Evolutionary conservation across 1,140 invertebrate species (phyloP), one percentile per base, ranked within the genome.

Genomic region (Conus ventricosus): DNA sequence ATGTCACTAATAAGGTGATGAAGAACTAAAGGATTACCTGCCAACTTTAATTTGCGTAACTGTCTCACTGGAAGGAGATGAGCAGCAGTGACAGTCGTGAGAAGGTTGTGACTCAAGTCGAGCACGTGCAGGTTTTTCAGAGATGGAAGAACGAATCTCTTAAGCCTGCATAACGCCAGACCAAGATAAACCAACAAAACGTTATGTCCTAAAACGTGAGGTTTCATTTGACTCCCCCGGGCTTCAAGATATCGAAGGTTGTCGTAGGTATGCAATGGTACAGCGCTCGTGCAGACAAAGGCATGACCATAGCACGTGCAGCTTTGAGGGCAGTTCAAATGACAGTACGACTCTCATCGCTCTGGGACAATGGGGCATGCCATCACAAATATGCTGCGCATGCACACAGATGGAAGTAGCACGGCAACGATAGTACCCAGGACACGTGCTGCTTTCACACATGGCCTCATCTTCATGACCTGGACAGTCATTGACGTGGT

Each of bases 361-460:
- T 60, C 7, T 39, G 57, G 84, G 84, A 85, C 84, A 85, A 1
- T 85, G 84, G 84, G 25, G 27, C 55, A 85, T 3, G 10, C 60
- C 60, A 55, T 85, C 84, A 67, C 84, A 85, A 60, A 85, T 10
- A 23, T 85, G 55, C 17, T 7, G 6, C 7, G 53, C 15, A 53
- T 85, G 84, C 8, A 85, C n/a, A 25, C 84, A 85, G n/a, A 85
- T n/a, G 15, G 57, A 51, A 39, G 84, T 71, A 20, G n/a, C 1
- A 27, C 84, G 84, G 27, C 84, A 85, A 3, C 84, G 57, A 60
- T 85, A 85, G 13, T 25, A 85, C 11, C 84, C 84, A 57, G 84
- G 23, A 67, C 84, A 85, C n/a, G 84, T 85, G 60, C 39, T 71
- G 4, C 25, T 67, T 20, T 39, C 23, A 53, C 84, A 85, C 1